These are phyloP conservation scores for Diplodus puntazzo DNA, from an alignment of 2,797 vertebrate genomes.

Conservation along the genomic window DNA sequence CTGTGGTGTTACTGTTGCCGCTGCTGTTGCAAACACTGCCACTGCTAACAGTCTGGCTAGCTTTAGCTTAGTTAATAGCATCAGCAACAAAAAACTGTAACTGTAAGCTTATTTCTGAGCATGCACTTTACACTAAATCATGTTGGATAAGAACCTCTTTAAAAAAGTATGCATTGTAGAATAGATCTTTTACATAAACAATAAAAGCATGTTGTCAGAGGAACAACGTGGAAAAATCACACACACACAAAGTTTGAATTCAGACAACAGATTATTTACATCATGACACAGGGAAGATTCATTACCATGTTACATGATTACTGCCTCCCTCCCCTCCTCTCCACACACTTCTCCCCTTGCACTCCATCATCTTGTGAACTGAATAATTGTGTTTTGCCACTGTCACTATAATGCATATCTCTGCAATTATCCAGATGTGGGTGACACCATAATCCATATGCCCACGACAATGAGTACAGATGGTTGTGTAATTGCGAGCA, in stretches of 20 bases:
- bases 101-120: background rate
- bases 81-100: too few relatives aligned
- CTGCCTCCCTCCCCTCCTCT: constrained; percentile 56
- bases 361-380: constrained; percentile 70
- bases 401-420: constrained; percentile 60
- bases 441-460: constrained; percentile 72
- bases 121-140: background rate
- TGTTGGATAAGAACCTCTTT: background rate
- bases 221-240: background rate
- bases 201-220: background rate
- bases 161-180: background rate
- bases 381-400: constrained; percentile 77
- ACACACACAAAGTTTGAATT: constrained; percentile 26
- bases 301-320: constrained; percentile 70
- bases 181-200: background rate
- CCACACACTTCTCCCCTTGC: constrained; percentile 47
- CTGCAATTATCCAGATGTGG: constrained; percentile 74
- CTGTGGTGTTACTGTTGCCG: too few relatives aligned
- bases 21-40: too few relatives aligned
- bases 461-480: constrained; percentile 67
- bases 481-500: constrained; percentile 74
- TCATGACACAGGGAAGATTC: constrained; percentile 66
- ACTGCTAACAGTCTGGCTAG: too few relatives aligned
- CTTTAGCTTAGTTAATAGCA: too few relatives aligned
- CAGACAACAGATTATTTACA: constrained; percentile 63